These are phyloP conservation scores for Takifugu ocellatus DNA, from an alignment of 2,797 vertebrate genomes.

Conservation along the genomic window DNA sequence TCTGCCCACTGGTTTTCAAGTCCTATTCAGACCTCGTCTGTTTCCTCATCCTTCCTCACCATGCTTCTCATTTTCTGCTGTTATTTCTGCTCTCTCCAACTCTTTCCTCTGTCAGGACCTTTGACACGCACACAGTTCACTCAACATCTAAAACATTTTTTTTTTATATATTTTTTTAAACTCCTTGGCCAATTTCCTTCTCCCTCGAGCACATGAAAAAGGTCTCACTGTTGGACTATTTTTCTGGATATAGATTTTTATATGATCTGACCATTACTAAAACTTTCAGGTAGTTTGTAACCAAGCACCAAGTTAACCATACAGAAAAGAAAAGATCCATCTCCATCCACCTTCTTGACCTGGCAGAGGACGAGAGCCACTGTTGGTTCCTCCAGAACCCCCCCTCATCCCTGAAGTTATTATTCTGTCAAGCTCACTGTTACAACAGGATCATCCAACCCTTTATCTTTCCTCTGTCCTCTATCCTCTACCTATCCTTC, in stretches of 20 bases:
- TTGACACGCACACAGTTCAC: conserved; percentile 1
- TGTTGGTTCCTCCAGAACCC: too few relatives aligned
- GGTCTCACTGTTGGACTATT: conserved; percentile 29
- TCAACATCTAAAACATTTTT: conserved; percentile 1
- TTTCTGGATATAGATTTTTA: conserved; percentile 24
- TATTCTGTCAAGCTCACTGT: too few relatives aligned
- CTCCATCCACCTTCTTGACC: too few relatives aligned
- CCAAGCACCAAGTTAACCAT: too few relatives aligned
- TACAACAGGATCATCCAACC: too few relatives aligned
- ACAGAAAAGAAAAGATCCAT: too few relatives aligned
- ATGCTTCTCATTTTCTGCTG: conserved; percentile 33
- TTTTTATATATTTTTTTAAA: conserved; percentile 12
- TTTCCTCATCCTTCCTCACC: conserved; percentile 30
- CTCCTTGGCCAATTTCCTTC: conserved; percentile 29
- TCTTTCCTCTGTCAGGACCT: conserved; percentile 17
- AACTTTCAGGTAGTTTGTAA: too few relatives aligned
- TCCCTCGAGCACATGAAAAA: conserved; percentile 38
- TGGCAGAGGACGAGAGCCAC: too few relatives aligned
- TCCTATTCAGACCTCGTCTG: conserved; percentile 41
- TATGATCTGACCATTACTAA: conserved; percentile 1
- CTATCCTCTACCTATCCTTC: too few relatives aligned
- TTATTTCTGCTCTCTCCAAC: conserved; percentile 20
- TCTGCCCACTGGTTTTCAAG: conserved; percentile 42
- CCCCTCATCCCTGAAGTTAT: too few relatives aligned
- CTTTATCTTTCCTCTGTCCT: too few relatives aligned